Conservation (phyloP, 2,888 invertebrate species). For the Dromius quadrimaculatus region DNA sequence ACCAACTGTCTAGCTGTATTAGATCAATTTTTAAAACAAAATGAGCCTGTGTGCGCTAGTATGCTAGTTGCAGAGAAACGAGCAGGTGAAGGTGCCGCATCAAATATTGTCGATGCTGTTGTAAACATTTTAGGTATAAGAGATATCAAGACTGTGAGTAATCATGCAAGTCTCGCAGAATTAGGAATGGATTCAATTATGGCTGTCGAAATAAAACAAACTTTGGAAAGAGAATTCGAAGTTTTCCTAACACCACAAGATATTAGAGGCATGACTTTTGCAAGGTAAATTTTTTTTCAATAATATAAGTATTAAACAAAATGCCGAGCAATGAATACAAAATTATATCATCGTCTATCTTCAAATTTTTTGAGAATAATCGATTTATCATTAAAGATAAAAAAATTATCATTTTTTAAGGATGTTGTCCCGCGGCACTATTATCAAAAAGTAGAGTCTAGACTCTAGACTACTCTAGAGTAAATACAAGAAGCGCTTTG, state of each 20-base stretch:
- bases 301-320: neutral
- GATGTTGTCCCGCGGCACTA: too few species aligned
- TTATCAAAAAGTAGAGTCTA: too few species aligned
- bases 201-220: slow-evolving; percentile 96
- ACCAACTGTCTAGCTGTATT: slow-evolving; percentile 73
- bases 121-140: slow-evolving; percentile 73
- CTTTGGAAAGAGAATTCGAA: slow-evolving; percentile 89
- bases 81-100: slow-evolving; percentile 71
- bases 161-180: slow-evolving; percentile 84
- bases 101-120: slow-evolving; percentile 80
- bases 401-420: too few species aligned
- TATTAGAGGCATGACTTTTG: slow-evolving; percentile 83
- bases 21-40: slow-evolving; percentile 78
- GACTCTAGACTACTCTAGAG: too few species aligned
- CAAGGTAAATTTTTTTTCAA: slow-evolving; percentile 69
- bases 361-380: too few species aligned
- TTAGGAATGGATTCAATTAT: slow-evolving; percentile 97
- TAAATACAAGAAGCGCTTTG: too few species aligned
- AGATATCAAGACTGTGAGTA: slow-evolving; percentile 78
- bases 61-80: slow-evolving; percentile 91
- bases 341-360: neutral
- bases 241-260: slow-evolving; percentile 88
- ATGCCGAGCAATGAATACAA: too few species aligned
- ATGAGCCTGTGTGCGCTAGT: slow-evolving; percentile 78
- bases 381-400: too few species aligned